Evolutionary conservation across 2,888 invertebrate genomes (phyloP).

Genomic region (Lamellibrachia satsuma): DNA sequence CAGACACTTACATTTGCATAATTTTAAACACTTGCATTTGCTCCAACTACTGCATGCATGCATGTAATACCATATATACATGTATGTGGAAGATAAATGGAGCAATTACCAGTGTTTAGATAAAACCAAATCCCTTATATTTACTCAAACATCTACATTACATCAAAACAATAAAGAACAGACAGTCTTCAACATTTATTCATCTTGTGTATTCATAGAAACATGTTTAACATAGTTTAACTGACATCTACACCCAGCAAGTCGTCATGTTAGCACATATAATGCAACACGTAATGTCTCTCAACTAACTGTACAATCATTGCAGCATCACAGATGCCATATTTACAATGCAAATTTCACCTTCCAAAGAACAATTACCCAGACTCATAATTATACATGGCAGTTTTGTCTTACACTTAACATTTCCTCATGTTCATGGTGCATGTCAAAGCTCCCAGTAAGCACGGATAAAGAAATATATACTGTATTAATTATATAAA

Average conservation of each 20-base stretch:
- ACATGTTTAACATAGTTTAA: background rate
- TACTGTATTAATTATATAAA: background rate
- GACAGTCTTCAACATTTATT: background rate
- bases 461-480: background rate
- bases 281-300: background rate
- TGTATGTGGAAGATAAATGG: background rate
- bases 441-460: background rate
- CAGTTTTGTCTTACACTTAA: background rate
- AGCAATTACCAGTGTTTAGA: background rate
- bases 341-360: background rate
- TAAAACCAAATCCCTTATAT: constrained; percentile 13
- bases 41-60: background rate
- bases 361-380: background rate
- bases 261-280: background rate
- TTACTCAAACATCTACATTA: background rate
- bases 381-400: background rate
- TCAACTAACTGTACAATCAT: background rate
- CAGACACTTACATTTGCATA: no score
- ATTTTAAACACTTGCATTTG: no score
- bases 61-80: background rate
- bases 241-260: background rate
- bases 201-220: background rate
- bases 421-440: background rate
- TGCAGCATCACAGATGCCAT: background rate
- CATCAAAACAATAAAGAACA: background rate